Percentiles rank a stretch among this genome's conserved stretches.
Evolutionary conservation across 2,797 vertebrate species (phyloP).

Genomic region (Kryptopterus vitreolus): DNA sequence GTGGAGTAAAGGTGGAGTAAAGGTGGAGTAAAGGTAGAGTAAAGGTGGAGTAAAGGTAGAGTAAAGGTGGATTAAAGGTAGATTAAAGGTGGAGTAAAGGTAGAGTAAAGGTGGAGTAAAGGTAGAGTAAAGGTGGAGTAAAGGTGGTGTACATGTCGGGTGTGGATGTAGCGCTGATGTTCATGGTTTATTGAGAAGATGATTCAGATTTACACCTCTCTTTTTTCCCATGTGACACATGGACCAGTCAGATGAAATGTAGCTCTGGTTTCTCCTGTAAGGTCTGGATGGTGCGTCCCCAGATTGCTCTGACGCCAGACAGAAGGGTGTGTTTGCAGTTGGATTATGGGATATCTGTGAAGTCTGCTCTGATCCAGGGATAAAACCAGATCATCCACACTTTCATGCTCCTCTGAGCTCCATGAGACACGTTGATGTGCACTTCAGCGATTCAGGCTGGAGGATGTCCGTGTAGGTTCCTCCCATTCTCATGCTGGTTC

Average conservation of each 20-base stretch:
- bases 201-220: conserved; percentile 25
- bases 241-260: not conserved
- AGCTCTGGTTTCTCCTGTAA: not conserved
- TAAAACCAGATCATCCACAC: not conserved
- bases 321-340: not conserved
- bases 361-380: not conserved
- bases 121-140: not conserved
- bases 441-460: not conserved
- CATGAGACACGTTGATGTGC: not conserved
- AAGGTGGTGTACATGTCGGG: not conserved
- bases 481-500: not conserved
- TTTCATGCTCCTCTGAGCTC: not conserved
- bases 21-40: not conserved
- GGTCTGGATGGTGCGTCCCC: not conserved
- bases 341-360: not conserved
- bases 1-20: not conserved
- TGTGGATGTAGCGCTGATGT: not conserved
- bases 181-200: conserved; percentile 39
- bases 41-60: not conserved
- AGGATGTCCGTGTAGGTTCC: not conserved
- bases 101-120: not conserved
- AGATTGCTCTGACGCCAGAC: not conserved
- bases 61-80: not conserved
- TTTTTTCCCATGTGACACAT: not conserved
- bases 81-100: not conserved